These are phyloP conservation scores for Centroberyx gerrardi DNA, from an alignment of 2,797 vertebrate genomes.

Conservation along the genomic window DNA sequence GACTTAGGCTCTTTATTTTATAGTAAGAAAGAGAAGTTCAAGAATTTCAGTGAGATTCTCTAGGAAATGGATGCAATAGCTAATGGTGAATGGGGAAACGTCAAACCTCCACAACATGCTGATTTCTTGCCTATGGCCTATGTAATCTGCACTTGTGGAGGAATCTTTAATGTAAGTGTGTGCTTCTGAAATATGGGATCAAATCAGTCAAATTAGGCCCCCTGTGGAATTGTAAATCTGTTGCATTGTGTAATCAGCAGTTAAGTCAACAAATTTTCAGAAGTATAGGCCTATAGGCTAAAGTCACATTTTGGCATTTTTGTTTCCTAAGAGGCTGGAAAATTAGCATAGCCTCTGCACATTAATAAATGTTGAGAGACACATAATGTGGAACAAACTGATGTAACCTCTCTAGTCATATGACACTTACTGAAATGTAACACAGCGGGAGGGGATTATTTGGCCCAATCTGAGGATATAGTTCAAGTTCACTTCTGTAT, in stretches of 20 bases:
- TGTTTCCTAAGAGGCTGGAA: neutral
- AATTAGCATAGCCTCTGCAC: neutral
- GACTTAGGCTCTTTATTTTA: too few species aligned
- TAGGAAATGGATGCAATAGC: neutral
- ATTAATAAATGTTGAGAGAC: neutral
- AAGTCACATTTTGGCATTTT: too few species aligned
- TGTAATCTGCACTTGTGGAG: neutral
- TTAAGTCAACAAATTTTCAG: too few species aligned
- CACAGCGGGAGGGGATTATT: neutral
- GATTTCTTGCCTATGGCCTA: neutral
- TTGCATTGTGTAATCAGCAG: too few species aligned
- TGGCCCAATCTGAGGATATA: too few species aligned
- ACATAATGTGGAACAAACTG: constrained; percentile 23
- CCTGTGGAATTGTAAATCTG: too few species aligned
- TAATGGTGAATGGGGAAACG: neutral
- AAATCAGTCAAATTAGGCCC: too few species aligned
- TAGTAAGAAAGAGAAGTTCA: neutral
- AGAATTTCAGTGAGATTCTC: too few species aligned
- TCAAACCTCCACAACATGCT: neutral
- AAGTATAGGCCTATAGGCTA: neutral
- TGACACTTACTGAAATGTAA: neutral
- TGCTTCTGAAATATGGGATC: too few species aligned
- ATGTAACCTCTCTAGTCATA: constrained; percentile 29
- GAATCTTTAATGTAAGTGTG: too few species aligned
- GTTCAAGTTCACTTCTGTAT: too few species aligned